Percentiles rank a stretch among this genome's conserved stretches.
Conservation (phyloP, 1,140 invertebrate species). For the Drosophila yakuba region DNA sequence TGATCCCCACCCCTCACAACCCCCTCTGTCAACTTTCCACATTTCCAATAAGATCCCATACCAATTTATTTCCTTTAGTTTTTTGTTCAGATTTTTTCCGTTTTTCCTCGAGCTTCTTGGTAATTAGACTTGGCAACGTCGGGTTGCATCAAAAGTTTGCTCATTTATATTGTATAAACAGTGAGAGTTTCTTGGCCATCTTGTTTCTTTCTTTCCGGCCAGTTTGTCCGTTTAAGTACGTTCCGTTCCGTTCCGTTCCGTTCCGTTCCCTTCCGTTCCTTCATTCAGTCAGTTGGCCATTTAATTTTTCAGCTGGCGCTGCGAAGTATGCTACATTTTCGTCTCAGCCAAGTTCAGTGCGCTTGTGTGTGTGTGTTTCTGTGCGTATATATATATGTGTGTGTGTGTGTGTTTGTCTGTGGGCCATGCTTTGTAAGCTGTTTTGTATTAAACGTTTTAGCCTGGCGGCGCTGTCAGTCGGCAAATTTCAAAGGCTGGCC, state of each 20-base stretch:
- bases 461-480: slow-evolving; percentile 60
- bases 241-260: background rate
- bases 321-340: slow-evolving; percentile 50
- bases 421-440: slow-evolving; percentile 30
- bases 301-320: slow-evolving; percentile 45
- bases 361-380: background rate
- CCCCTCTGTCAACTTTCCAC: slow-evolving; percentile 13
- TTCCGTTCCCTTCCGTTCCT: too few relatives aligned
- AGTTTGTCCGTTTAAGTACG: slow-evolving; percentile 7
- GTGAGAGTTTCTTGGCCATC: slow-evolving; percentile 18
- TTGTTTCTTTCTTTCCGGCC: slow-evolving; percentile 15
- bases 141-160: slow-evolving; percentile 62
- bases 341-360: slow-evolving; percentile 3
- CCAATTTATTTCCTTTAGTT: background rate
- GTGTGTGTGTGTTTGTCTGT: slow-evolving; percentile 14
- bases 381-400: background rate
- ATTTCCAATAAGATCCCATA: slow-evolving; percentile 12
- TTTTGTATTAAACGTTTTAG: slow-evolving; percentile 62
- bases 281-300: slow-evolving; percentile 30
- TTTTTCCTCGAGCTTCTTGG: slow-evolving; percentile 15
- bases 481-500: slow-evolving; percentile 67
- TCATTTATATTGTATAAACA: slow-evolving; percentile 82
- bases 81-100: background rate
- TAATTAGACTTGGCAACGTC: slow-evolving; percentile 50
- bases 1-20: background rate